phyloP scores from a whole-genome alignment of 2,797 vertebrate species.

The Ptychobarbus kaznakovi region DNA sequence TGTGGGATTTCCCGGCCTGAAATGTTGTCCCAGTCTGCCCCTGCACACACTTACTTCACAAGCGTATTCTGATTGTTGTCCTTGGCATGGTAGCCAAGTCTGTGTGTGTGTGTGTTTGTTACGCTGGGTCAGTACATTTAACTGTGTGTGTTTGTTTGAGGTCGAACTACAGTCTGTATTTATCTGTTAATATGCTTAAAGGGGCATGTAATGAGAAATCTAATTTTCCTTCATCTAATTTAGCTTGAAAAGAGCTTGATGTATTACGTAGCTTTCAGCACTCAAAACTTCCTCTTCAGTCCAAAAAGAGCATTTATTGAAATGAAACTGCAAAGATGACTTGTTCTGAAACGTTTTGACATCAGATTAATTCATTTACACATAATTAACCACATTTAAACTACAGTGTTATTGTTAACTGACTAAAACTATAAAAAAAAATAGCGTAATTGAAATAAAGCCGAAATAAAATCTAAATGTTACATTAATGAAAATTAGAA shows the following conservation, averaged over 20 bases:
- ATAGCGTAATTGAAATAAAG: not conserved
- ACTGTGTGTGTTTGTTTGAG: not conserved
- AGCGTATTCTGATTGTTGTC: slow-evolving; percentile 10
- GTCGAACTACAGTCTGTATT: not conserved
- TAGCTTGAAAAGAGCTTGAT: not conserved
- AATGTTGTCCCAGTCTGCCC: no score
- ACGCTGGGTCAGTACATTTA: not conserved
- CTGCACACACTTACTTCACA: not conserved
- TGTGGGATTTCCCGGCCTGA: no score
- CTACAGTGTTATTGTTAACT: not conserved
- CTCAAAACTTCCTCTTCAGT: not conserved
- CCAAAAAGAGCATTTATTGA: not conserved
- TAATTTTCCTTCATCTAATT: slow-evolving; percentile 15
- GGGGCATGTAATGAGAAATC: slow-evolving; percentile 1
- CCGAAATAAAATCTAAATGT: not conserved
- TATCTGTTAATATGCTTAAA: not conserved
- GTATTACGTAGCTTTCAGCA: not conserved
- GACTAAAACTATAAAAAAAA: not conserved
- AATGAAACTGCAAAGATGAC: not conserved
- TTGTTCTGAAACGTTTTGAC: not conserved
- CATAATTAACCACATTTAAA: not conserved
- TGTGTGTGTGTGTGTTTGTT: slow-evolving; percentile 10
- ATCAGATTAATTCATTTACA: not conserved
- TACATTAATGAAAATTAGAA: no score
- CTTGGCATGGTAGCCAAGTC: slow-evolving; percentile 11